These are phyloP conservation scores for Conomelus anceps DNA, from an alignment of 2,888 invertebrate genomes.

Conservation along the genomic window DNA sequence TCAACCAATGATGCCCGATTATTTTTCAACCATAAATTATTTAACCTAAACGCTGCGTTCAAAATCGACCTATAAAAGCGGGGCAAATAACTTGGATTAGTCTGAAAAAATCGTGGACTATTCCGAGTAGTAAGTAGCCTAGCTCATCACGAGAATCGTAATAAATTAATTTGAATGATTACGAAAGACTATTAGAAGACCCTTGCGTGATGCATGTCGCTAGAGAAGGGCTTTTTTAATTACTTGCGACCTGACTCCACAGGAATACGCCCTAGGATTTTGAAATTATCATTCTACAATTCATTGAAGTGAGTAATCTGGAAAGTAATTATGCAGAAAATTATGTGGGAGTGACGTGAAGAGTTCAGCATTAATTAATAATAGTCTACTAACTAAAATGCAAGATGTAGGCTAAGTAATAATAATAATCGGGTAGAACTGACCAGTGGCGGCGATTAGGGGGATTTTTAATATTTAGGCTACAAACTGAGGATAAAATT, in stretches of 20 bases:
- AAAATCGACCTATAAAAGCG: background rate
- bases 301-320: background rate
- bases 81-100: background rate
- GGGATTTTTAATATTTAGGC: too few species aligned
- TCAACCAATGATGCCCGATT: background rate
- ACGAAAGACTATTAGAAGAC: background rate
- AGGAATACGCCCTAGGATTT: background rate
- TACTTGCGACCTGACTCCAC: background rate
- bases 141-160: background rate
- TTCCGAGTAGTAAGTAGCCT: background rate
- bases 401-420: too few species aligned
- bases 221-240: background rate
- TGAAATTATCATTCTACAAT: background rate
- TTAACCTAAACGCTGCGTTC: background rate
- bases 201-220: background rate
- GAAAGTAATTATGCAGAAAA: background rate
- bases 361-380: too few species aligned
- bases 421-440: too few species aligned
- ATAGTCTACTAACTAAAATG: too few species aligned
- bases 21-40: background rate
- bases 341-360: too few species aligned
- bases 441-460: too few species aligned
- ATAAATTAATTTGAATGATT: background rate
- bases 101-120: background rate
- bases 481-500: too few species aligned